Conservation (phyloP, 2,888 invertebrate genomes). For the Allolobophora icterica region DNA sequence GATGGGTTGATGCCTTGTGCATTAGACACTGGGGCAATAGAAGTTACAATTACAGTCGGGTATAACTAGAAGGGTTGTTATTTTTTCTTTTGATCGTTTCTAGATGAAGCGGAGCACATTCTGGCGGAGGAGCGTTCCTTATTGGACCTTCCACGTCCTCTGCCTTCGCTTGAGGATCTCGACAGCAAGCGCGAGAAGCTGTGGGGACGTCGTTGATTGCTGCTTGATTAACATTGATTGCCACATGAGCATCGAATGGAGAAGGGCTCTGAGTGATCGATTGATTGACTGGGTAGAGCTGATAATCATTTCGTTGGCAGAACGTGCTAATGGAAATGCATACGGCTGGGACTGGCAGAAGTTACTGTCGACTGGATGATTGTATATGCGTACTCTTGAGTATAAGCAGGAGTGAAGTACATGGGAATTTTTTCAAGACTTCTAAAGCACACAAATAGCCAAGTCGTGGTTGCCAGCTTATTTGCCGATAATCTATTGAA, state of each 20-base stretch:
- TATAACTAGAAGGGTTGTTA: too few species aligned
- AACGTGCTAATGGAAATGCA: not conserved
- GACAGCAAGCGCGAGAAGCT: slow-evolving; percentile 62
- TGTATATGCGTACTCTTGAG: too few species aligned
- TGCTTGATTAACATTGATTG: not conserved
- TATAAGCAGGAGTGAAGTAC: too few species aligned
- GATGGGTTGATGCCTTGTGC: too few species aligned
- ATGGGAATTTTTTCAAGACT: too few species aligned
- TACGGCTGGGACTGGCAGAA: not conserved
- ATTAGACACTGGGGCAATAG: too few species aligned
- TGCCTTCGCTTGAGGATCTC: slow-evolving; percentile 78
- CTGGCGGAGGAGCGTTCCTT: slow-evolving; percentile 77
- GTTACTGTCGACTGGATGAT: not conserved
- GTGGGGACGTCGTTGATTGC: not conserved
- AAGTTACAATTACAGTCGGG: too few species aligned
- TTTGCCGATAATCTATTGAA: too few species aligned
- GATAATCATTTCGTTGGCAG: not conserved
- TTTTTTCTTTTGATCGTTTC: slow-evolving; percentile 45
- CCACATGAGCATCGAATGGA: not conserved
- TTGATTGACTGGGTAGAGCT: not conserved
- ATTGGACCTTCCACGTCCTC: slow-evolving; percentile 76
- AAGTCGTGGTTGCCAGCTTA: too few species aligned
- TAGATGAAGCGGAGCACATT: slow-evolving; percentile 81
- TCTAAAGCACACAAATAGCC: too few species aligned
- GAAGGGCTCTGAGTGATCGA: not conserved